Evolutionary conservation across 2,113 vertebrate species (phyloP), one percentile per base, ranked within the genome.

Genomic region (Tiliqua scincoides): DNA sequence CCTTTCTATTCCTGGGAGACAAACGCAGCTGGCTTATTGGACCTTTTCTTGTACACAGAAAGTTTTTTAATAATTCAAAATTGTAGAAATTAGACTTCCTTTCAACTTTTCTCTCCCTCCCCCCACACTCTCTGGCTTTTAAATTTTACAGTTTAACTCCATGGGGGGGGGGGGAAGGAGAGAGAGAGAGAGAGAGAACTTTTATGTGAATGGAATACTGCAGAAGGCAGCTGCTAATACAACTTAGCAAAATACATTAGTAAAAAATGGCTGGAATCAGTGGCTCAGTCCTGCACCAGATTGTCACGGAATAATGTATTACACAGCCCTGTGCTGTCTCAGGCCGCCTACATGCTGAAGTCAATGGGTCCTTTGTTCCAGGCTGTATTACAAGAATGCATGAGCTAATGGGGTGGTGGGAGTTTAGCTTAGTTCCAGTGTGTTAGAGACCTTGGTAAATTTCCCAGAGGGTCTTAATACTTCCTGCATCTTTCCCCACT

Each of bases 311-410:
- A 87, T 89, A 90, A 90, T 92, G 94, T 86, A 85, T 92, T 92
- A 62, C 93, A 85, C 85, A 93, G 89, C 89, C 70, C 75, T 20
- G 59, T 78, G 88, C 88, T 85, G 86, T 91, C 93, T 94, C 1
- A 79, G 93, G 89, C 95, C 92, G 68, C 97, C 97, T 96, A 96
- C 97, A 35, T 68, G 0, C 75, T 5, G 14, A 91, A 97, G 95
- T 98, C 97, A 98, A 97, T 97, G 96, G 95, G 68, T 86, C 91
- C 96, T 97, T 98, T 99, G 98, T 98, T 97, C 78, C 63, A 0
- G 91, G 71, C 83, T 89, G 2, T 30, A 35, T 82, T 87, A 88
- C 93, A 98, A 97, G 97, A 98, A 98, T 98, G 97, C 68, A 92
- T 96, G 97, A 98, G 93, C 96, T 98, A 97, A 98, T 96, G 93